phyloP scores from a whole-genome alignment of 2,888 invertebrate species.

The Zaprionus obscuricornis region DNA sequence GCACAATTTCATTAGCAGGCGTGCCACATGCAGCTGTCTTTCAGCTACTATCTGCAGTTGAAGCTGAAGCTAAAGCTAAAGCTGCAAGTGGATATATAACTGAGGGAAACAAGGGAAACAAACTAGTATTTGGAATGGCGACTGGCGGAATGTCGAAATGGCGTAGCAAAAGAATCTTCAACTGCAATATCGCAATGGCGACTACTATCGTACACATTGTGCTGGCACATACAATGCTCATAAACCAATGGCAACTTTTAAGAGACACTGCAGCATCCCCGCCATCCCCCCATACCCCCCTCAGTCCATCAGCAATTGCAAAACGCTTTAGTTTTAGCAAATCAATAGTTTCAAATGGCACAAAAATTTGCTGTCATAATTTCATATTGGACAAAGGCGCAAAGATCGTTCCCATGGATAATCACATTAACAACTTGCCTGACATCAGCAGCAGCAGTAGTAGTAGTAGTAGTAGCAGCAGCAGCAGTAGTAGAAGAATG shows the following conservation, averaged over 20 bases:
- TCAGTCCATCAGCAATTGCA: background rate
- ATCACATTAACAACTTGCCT: slow-evolving; percentile 56
- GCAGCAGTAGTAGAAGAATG: no score
- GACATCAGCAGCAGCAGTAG: slow-evolving; percentile 33
- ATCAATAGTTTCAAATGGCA: slow-evolving; percentile 41
- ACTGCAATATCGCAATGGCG: no score
- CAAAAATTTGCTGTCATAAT: slow-evolving; percentile 50
- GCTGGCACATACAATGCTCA: no score
- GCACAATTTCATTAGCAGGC: slow-evolving; percentile 83
- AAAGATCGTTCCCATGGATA: slow-evolving; percentile 27
- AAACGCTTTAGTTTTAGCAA: slow-evolving; percentile 6
- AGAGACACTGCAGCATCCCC: no score
- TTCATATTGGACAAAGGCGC: slow-evolving; percentile 20
- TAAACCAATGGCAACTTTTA: slow-evolving; percentile 29
- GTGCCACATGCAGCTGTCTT: slow-evolving; percentile 69
- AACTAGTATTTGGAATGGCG: no score
- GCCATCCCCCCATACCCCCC: no score
- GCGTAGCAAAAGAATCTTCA: no score
- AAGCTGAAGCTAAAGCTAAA: no score
- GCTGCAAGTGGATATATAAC: slow-evolving; percentile 19
- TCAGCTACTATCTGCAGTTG: slow-evolving; percentile 5
- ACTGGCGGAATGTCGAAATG: no score
- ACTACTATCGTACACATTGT: slow-evolving; percentile 2
- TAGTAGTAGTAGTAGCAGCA: no score
- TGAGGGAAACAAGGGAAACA: no score